phyloP scores from a whole-genome alignment of 2,888 invertebrate species.

The Plemyria rubiginata region DNA sequence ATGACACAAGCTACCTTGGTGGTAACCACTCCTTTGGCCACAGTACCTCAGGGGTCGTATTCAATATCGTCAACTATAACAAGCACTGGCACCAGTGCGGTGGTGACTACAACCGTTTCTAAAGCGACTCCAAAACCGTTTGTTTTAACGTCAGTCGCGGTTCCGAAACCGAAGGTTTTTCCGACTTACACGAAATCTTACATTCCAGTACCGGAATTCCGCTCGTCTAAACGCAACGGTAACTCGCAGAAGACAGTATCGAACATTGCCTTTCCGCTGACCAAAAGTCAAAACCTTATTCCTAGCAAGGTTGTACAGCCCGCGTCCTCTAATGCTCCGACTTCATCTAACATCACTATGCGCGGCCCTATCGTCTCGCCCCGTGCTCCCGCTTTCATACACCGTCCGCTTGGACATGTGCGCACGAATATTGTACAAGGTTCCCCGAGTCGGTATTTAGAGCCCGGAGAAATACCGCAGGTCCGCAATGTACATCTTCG shows the following conservation, averaged over 20 bases:
- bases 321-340: background rate
- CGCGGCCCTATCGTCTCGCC: slow-evolving; percentile 5
- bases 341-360: slow-evolving; percentile 14
- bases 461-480: slow-evolving; percentile 26
- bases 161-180: background rate
- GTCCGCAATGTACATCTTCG: slow-evolving; percentile 17
- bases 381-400: background rate
- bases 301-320: slow-evolving; percentile 8
- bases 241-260: background rate
- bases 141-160: slow-evolving; percentile 3
- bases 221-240: background rate
- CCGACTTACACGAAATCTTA: slow-evolving; percentile 17
- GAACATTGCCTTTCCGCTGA: background rate
- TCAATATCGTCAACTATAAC: slow-evolving; percentile 18
- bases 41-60: slow-evolving; percentile 8
- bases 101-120: slow-evolving; percentile 10
- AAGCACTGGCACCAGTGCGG: background rate
- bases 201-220: slow-evolving; percentile 18
- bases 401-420: slow-evolving; percentile 7
- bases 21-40: slow-evolving; percentile 14
- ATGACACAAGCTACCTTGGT: slow-evolving; percentile 18
- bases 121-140: slow-evolving; percentile 5
- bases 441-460: slow-evolving; percentile 12
- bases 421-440: slow-evolving; percentile 4
- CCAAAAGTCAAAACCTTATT: slow-evolving; percentile 10